phyloP scores from a whole-genome alignment of 2,888 invertebrate genomes.

The Zele albiditarsus region DNA sequence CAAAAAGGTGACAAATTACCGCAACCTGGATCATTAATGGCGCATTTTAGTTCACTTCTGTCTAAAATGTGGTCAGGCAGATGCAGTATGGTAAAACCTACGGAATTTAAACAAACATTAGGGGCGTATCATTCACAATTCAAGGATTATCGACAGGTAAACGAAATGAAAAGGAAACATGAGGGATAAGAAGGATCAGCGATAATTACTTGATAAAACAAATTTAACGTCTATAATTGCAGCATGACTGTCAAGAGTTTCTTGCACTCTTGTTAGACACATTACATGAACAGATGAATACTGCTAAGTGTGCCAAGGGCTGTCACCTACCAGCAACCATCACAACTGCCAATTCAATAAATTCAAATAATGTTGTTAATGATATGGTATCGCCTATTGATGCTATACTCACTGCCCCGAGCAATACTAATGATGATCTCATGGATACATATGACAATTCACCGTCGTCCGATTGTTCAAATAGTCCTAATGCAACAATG shows the following conservation, averaged over 20 bases:
- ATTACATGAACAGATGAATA: conserved; percentile 77
- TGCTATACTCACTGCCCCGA: conserved; percentile 60
- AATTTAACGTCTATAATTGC: conserved; percentile 45
- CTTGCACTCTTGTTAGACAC: conserved; percentile 77
- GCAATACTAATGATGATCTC: conserved; percentile 56
- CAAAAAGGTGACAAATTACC: conserved; percentile 64
- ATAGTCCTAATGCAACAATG: conserved; percentile 68
- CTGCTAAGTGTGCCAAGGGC: conserved; percentile 66
- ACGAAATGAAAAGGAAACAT: neutral
- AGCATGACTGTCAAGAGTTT: conserved; percentile 82
- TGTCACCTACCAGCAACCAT: conserved; percentile 59
- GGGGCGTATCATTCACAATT: conserved; percentile 78
- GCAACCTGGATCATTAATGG: conserved; percentile 72
- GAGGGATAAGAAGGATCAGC: neutral
- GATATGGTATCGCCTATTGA: conserved; percentile 52
- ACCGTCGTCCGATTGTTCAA: conserved; percentile 66
- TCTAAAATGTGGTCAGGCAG: conserved; percentile 77
- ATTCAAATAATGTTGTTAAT: conserved; percentile 57
- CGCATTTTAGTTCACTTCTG: conserved; percentile 75
- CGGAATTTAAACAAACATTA: conserved; percentile 77
- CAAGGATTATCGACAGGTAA: conserved; percentile 78
- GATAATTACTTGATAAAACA: neutral
- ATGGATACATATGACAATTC: conserved; percentile 64
- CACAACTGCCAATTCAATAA: conserved; percentile 65
- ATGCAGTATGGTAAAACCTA: conserved; percentile 74